These are phyloP conservation scores for Drosophila erecta DNA, from an alignment of 1,140 invertebrate genomes.

Conservation along the genomic window DNA sequence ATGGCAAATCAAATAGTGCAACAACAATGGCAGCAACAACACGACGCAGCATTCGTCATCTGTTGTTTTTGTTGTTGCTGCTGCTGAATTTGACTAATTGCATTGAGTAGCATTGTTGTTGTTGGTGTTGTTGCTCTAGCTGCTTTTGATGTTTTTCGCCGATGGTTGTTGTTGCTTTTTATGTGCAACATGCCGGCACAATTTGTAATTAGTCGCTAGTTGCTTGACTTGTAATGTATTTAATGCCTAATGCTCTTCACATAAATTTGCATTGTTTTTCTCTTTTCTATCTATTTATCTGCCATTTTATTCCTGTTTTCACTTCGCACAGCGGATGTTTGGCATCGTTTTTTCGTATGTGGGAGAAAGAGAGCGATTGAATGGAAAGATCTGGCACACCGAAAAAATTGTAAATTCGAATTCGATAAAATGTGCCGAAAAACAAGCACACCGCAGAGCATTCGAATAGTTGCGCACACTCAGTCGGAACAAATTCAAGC, in stretches of 20 bases:
- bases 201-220: constrained; percentile 61
- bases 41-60: constrained; percentile 33
- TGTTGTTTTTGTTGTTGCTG: constrained; percentile 27
- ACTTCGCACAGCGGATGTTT: constrained; percentile 65
- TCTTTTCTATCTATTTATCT: constrained; percentile 28
- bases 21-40: constrained; percentile 27
- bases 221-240: constrained; percentile 64
- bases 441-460: constrained; percentile 1
- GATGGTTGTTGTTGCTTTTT: constrained; percentile 33
- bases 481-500: background rate
- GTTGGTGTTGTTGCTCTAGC: background rate
- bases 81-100: constrained; percentile 76
- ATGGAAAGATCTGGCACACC: constrained; percentile 60
- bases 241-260: constrained; percentile 58
- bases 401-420: constrained; percentile 39
- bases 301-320: constrained; percentile 11
- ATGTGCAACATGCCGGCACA: constrained; percentile 65
- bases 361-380: constrained; percentile 24
- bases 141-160: constrained; percentile 55
- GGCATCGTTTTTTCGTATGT: constrained; percentile 57
- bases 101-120: constrained; percentile 35
- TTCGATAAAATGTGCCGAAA: constrained; percentile 30
- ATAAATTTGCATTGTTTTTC: constrained; percentile 75
- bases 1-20: constrained; percentile 69
- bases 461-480: constrained; percentile 1